A percentile compares a stretch with the other conserved stretches of the same genome.
phyloP scores from a whole-genome alignment of 2,888 invertebrate genomes.

The Drosophila emarginata region DNA sequence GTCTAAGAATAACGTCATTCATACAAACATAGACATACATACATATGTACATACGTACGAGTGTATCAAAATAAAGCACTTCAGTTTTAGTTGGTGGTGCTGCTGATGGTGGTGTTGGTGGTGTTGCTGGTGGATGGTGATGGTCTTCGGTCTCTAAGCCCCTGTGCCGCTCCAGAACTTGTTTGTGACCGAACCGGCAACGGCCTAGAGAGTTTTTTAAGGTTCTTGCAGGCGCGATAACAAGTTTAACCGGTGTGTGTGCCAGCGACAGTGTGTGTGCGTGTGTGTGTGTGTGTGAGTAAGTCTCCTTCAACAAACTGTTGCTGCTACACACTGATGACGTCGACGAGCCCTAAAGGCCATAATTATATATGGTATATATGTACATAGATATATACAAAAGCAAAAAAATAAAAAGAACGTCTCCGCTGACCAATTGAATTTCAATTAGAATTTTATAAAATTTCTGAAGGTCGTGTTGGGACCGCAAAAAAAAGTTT shows the following conservation, averaged over 20 bases:
- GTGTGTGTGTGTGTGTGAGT: slow-evolving; percentile 46
- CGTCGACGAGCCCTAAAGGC: slow-evolving; percentile 55
- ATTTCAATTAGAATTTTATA: slow-evolving; percentile 60
- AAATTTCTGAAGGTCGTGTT: slow-evolving; percentile 40
- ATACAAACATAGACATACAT: slow-evolving; percentile 3
- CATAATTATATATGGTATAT: slow-evolving; percentile 40
- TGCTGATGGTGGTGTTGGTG: slow-evolving; percentile 22
- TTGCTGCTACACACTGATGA: slow-evolving; percentile 57
- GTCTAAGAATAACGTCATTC: slow-evolving; percentile 8
- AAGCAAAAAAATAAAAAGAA: slow-evolving; percentile 8
- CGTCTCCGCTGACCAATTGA: slow-evolving; percentile 47
- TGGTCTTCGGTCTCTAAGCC: slow-evolving; percentile 34
- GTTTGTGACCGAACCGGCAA: slow-evolving; percentile 57
- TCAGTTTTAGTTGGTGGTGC: slow-evolving; percentile 41
- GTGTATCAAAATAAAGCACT: slow-evolving; percentile 67
- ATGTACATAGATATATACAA: background rate
- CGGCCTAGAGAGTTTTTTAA: slow-evolving; percentile 67
- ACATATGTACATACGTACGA: background rate
- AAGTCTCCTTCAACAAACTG: slow-evolving; percentile 75
- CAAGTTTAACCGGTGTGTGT: slow-evolving; percentile 75
- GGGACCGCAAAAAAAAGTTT: background rate
- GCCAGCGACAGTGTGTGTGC: slow-evolving; percentile 35
- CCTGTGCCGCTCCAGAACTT: slow-evolving; percentile 72
- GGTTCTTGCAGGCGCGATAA: slow-evolving; percentile 75
- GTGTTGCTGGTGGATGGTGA: slow-evolving; percentile 16